Percentiles rank a stretch among this genome's conserved stretches.
phyloP scores from a whole-genome alignment of 2,888 invertebrate genomes.

The Boloria selene region DNA sequence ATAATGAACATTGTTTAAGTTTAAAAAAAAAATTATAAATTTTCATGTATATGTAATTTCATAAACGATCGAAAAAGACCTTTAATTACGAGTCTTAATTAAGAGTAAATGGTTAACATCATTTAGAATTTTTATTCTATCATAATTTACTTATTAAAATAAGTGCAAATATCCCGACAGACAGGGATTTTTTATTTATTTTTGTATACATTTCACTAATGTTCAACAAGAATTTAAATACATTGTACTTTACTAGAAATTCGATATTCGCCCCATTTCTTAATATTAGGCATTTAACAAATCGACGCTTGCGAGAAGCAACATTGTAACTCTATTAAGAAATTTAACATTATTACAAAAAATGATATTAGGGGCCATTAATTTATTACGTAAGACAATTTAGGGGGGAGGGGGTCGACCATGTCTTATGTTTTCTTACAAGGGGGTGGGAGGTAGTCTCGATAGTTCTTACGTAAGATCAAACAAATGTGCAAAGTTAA shows the following conservation, averaged over 20 bases:
- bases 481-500: too few species aligned
- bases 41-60: not conserved
- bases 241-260: conserved; percentile 37
- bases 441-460: too few species aligned
- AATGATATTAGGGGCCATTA: too few species aligned
- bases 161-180: not conserved
- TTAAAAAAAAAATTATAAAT: not conserved
- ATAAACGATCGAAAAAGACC: not conserved
- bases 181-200: not conserved
- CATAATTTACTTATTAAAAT: conserved; percentile 10
- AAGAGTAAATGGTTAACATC: conserved; percentile 7
- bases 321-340: too few species aligned
- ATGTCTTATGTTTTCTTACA: too few species aligned
- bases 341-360: too few species aligned
- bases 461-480: too few species aligned
- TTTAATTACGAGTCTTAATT: not conserved
- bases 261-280: conserved; percentile 29
- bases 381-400: too few species aligned
- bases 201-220: conserved; percentile 20
- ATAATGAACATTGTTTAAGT: too few species aligned
- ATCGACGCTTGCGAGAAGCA: too few species aligned
- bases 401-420: too few species aligned
- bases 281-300: too few species aligned
- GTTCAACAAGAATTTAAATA: conserved; percentile 34
- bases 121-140: not conserved